Base-by-base conservation (phyloP, 1,140 invertebrate species). In the Delia radicum region DNA sequence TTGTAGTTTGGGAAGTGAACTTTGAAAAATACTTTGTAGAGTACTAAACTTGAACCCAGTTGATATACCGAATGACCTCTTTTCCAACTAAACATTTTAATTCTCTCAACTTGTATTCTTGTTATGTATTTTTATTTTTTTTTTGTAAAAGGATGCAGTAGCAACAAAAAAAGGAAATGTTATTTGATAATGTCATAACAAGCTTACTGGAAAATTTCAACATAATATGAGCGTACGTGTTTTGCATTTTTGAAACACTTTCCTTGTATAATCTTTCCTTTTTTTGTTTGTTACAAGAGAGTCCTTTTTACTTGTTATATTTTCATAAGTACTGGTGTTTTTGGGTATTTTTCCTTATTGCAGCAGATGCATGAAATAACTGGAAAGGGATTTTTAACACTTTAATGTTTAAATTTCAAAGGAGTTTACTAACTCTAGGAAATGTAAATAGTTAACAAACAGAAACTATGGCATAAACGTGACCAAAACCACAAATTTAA, bases 171-270 rank as follows among this genome's bases (percentile, higher is more conserved):
- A 13, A 69, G 29, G 29, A 69, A 69, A 69, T 69, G 65, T 69
- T 29, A 69, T 69, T 69, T 69, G 65, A 33, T 18, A 28, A 69
- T 69, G 65, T 69, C 65, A 69, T 69, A 69, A 69, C 65, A 69
- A 33, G 65, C 65, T 69, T 69, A 69, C 65, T 69, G 65, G 65
- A 69, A 69, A 69, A 69, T 69, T 28, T 67, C 63, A 21, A 67
- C 63, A 67, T 67, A 67, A 67, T 67, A 67, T 33, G 31, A 21
- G 31, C 31, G 65, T 69, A 69, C 65, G 65, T 69, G 65, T 69
- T 69, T 69, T 69, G 65, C 65, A 69, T 69, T 69, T 69, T 69
- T 33, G 37, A 69, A 69, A 69, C 29, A 33, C 37, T 37, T 37
- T 37, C n/a, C 29, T 18, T 21, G 29, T 37, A 13, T 21, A 21